phyloP scores from a whole-genome alignment of 2,797 vertebrate species.

The Protosalanx chinensis region DNA sequence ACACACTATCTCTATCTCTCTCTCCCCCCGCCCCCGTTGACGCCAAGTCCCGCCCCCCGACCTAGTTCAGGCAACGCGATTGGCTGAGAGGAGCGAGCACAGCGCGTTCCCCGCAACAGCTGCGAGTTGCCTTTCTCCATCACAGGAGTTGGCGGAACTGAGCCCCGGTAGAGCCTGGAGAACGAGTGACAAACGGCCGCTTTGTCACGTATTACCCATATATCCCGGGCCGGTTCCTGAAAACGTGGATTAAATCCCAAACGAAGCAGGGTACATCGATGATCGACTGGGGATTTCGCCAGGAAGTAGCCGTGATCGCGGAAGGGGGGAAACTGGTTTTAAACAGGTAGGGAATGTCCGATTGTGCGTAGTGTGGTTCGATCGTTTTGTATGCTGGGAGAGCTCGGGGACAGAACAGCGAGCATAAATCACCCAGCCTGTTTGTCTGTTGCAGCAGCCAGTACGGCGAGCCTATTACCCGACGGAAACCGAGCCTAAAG shows the following conservation, averaged over 20 bases:
- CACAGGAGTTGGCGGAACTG: slow-evolving; percentile 27
- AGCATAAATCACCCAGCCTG: slow-evolving; percentile 14
- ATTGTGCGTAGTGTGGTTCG: slow-evolving; percentile 10
- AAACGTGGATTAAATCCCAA: slow-evolving; percentile 40
- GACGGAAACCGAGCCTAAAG: not conserved
- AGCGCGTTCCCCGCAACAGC: slow-evolving; percentile 55
- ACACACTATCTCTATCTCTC: slow-evolving; percentile 23
- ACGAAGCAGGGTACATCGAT: slow-evolving; percentile 48
- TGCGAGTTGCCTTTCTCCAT: slow-evolving; percentile 52
- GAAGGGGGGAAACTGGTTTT: slow-evolving; percentile 52
- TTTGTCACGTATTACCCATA: slow-evolving; percentile 42
- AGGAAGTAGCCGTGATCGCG: slow-evolving; percentile 51
- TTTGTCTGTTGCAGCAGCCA: slow-evolving; percentile 22
- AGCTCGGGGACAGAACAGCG: slow-evolving; percentile 21
- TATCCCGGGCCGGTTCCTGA: slow-evolving; percentile 39
- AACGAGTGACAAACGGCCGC: slow-evolving; percentile 39
- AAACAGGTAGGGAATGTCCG: slow-evolving; percentile 53
- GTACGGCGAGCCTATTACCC: not conserved
- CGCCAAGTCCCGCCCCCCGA: slow-evolving; percentile 56
- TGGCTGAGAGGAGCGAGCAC: slow-evolving; percentile 53
- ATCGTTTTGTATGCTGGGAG: slow-evolving; percentile 5
- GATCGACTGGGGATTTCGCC: slow-evolving; percentile 61
- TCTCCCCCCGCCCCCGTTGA: slow-evolving; percentile 3
- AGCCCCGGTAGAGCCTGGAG: slow-evolving; percentile 36
- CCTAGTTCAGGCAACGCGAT: slow-evolving; percentile 56